These are phyloP conservation scores for Adelges cooleyi DNA, from an alignment of 1,140 invertebrate species.

Conservation along the genomic window DNA sequence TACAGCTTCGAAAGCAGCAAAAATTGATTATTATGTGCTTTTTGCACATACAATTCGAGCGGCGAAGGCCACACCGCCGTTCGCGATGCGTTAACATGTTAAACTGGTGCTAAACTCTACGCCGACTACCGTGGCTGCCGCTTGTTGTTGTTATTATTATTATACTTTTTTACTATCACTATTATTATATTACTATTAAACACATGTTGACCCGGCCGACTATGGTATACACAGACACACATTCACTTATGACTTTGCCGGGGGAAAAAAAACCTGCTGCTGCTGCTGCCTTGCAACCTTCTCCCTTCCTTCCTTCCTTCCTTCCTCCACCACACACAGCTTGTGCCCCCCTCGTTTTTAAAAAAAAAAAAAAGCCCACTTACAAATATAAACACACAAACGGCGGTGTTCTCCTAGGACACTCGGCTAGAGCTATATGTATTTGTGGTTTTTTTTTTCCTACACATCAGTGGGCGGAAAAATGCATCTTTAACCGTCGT, in stretches of 20 bases:
- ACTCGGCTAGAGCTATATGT: too few species aligned
- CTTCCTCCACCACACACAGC: too few species aligned
- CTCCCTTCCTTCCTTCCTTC: background rate
- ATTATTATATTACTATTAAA: constrained; percentile 6
- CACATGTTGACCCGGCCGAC: constrained; percentile 23
- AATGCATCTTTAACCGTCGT: background rate
- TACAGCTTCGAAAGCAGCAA: too few species aligned
- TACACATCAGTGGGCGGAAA: background rate
- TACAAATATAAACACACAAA: too few species aligned
- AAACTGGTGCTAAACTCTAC: background rate
- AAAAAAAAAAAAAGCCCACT: constrained; percentile 8
- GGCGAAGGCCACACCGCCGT: constrained; percentile 1
- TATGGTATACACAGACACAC: constrained; percentile 8
- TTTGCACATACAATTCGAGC: background rate
- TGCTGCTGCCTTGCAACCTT: constrained; percentile 14
- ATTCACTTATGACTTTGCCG: constrained; percentile 22
- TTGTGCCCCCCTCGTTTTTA: background rate
- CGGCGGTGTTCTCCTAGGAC: too few species aligned
- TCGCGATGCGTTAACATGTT: constrained; percentile 19
- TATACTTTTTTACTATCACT: background rate
- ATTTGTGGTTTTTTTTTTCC: too few species aligned
- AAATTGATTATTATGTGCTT: background rate
- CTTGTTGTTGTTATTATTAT: background rate
- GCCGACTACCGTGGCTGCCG: background rate
- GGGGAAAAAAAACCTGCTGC: background rate